Base-by-base conservation (phyloP, 2,797 vertebrate genomes). In the Peromyscus attwateri region DNA sequence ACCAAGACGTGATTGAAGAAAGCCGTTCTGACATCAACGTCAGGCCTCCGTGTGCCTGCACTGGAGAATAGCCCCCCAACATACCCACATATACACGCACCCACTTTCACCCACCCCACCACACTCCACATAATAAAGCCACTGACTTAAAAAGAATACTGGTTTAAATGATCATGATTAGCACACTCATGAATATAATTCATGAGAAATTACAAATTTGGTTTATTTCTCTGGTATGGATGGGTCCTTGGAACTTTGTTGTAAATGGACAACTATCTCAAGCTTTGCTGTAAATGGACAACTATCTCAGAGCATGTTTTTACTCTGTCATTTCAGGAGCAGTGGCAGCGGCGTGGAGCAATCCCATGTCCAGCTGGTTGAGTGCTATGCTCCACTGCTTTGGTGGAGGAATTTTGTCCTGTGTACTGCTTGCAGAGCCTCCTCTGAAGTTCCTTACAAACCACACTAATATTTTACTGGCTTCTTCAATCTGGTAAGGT, bases 381-480 rank as follows among this genome's bases (percentile, higher is more conserved):
- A 99, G 99, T 98, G 99, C 99, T 95, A 99, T 99, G 99, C 99
- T 99, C 29, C 98, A 98, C 97, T 99, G 99, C 97, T 99, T 99
- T 71, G 99, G 99, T 6, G 99, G 99, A 68, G 99, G 99, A 0
- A 98, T 99, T 97, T 99, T 99, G 93, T 99, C 99, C 0, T 99
- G 99, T 0, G 1, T 99, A 94, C 99, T 99, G 99, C 98, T 99
- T 97, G 99, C 99, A 3, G 99, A 99, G 96, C 99, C 99, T 23
- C 99, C 99, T 1, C 37, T 99, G 52, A 99, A 98, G 16, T 99
- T 99, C 88, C 97, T 99, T 94, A 98, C 99, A 98, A 99, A 99
- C 97, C 98, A 98, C 97, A 99, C 98, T 95, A 98, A 99, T 95
- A 93, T 99, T 73, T 98, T 99, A 12, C 98, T 99, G 11, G 99